Base-by-base conservation (phyloP, 2,797 vertebrate species). In the Sciurus vulgaris region DNA sequence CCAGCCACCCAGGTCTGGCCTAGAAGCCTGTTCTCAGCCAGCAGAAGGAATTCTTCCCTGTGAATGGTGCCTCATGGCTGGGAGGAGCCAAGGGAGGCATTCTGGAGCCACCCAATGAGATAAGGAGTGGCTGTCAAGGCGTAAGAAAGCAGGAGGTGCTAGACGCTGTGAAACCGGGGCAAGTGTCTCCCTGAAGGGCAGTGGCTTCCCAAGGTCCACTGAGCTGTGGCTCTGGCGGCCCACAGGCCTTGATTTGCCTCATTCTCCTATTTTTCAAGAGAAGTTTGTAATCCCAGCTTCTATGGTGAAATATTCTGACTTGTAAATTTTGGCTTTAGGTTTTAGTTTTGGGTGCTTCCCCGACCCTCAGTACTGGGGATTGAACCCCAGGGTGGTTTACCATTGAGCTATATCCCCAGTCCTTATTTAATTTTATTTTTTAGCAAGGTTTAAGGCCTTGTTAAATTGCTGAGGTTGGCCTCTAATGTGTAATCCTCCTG, bases 221-320 rank as follows among this genome's bases (percentile, higher is more conserved):
- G n/a, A 26, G 24, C 14, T 14, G 3, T 22, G n/a, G 17, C 3
- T 81, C 20, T 24, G 67, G 54, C 81, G 28, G 47, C 77, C 38
- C 0, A 0, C 67, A 47, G 24, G 2, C 22, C 17, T n/a, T 14
- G 4, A 72, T 76, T 17, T 85, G 38, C n/a, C 30, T 91, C 82
- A 26, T 41, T 33, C 22, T 93, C 44, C 44, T 28, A 56, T 65
- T 91, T 93, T 86, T 77, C 2, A 59, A 93, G 35, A 85, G 79
- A 73, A 65, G 26, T 7, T 41, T 54, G 41, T 38, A 61, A 91
- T 67, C 15, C 1, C 38, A 20, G 70, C 59, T 69, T 73, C 73
- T 41, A 38, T 28, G 13, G 73, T 59, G 41, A 93, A 90, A 77
- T 82, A 51, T 33, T 28, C 22, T 51, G 82, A 93, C 51, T 86